These are phyloP conservation scores for Nomada ruficornis DNA, from an alignment of 2,888 invertebrate genomes.

Conservation along the genomic window DNA sequence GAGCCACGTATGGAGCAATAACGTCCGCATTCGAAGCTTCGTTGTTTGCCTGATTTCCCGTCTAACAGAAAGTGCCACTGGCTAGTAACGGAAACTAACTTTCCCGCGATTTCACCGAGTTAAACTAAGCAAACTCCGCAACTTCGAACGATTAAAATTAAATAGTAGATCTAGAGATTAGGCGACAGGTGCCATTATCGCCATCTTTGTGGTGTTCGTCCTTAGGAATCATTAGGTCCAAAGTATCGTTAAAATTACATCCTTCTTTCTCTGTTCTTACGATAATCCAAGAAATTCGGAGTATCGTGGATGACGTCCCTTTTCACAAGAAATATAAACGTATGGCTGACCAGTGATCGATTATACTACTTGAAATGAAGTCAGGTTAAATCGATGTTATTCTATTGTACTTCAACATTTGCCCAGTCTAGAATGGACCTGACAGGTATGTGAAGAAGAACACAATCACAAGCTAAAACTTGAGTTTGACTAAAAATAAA, in stretches of 20 bases:
- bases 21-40: conserved; percentile 13
- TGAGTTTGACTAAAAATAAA: not conserved
- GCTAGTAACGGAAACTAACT: conserved; percentile 60
- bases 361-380: too few relatives aligned
- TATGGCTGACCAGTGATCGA: too few relatives aligned
- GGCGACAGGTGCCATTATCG: not conserved
- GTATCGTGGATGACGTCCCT: too few relatives aligned
- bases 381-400: too few relatives aligned
- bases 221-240: not conserved
- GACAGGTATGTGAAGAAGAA: not conserved
- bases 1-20: conserved; percentile 8
- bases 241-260: too few relatives aligned
- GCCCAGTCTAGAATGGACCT: not conserved
- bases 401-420: not conserved
- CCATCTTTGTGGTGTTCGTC: too few relatives aligned
- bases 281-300: too few relatives aligned
- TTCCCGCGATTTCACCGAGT: conserved; percentile 52
- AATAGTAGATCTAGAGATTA: conserved; percentile 13
- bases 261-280: too few relatives aligned
- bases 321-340: too few relatives aligned
- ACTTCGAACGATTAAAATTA: conserved; percentile 66
- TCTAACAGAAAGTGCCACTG: conserved; percentile 28
- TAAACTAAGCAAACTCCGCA: conserved; percentile 45
- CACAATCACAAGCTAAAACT: not conserved
- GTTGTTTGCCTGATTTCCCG: conserved; percentile 44